Evolutionary conservation across 2,888 invertebrate species (phyloP).

Genomic region (Caprella mutica): DNA sequence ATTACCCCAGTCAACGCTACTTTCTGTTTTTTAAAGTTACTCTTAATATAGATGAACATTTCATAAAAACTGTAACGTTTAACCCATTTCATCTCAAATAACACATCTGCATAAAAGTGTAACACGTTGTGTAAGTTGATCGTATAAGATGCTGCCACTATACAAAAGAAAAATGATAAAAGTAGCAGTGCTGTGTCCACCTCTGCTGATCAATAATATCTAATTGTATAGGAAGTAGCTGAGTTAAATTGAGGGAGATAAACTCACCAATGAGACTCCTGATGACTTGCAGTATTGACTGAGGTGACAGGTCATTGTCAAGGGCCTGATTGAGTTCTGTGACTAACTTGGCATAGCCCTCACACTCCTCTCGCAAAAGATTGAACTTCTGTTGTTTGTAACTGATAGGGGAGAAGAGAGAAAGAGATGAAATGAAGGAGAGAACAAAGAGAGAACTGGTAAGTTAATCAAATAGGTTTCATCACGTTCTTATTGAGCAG

Average conservation of each 20-base stretch:
- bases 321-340: slow-evolving; percentile 71
- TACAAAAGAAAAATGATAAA: not conserved
- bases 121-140: too few relatives aligned
- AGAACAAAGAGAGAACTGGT: not conserved
- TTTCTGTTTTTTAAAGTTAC: too few relatives aligned
- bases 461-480: not conserved
- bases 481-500: too few relatives aligned
- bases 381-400: slow-evolving; percentile 99
- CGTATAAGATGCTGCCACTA: not conserved
- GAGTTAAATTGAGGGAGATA: too few relatives aligned
- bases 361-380: slow-evolving; percentile 94
- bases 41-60: too few relatives aligned
- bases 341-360: slow-evolving; percentile 94
- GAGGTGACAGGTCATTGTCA: slow-evolving; percentile 43
- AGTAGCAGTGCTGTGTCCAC: not conserved
- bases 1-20: too few relatives aligned
- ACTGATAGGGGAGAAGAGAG: slow-evolving; percentile 50
- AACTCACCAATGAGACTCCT: slow-evolving; percentile 79
- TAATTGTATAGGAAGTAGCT: not conserved
- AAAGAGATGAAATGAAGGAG: not conserved
- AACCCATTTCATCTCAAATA: too few relatives aligned
- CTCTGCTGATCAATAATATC: not conserved
- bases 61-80: too few relatives aligned
- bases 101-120: too few relatives aligned
- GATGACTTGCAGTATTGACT: slow-evolving; percentile 69